These are phyloP conservation scores for Mormyrus hasselquistii DNA, from an alignment of 2,797 vertebrate genomes.

Conservation along the genomic window DNA sequence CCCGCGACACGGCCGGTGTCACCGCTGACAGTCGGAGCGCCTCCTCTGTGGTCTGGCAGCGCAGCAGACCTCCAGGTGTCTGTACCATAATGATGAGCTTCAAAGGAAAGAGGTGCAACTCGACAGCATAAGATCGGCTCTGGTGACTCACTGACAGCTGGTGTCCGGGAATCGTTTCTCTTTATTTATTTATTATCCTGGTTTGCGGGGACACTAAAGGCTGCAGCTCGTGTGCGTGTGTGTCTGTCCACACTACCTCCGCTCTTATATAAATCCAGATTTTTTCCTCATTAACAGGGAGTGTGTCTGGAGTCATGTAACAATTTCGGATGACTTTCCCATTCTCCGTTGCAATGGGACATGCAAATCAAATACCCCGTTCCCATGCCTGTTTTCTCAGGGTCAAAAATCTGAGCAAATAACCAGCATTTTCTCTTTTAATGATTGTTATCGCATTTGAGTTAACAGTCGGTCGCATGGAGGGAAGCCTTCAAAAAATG, in stretches of 20 bases:
- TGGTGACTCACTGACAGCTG: conserved; percentile 20
- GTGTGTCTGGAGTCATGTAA: background rate
- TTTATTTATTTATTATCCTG: background rate
- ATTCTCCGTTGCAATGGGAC: background rate
- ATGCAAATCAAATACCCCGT: background rate
- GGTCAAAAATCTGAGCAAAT: background rate
- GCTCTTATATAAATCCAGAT: conserved; percentile 9
- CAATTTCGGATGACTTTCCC: background rate
- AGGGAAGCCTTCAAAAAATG: background rate
- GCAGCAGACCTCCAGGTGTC: conserved; percentile 17
- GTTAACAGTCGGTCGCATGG: background rate
- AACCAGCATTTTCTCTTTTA: background rate
- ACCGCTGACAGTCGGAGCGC: background rate
- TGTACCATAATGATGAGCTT: conserved; percentile 18
- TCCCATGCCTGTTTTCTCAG: background rate
- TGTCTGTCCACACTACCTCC: conserved; percentile 4
- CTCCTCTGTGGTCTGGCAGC: conserved; percentile 6
- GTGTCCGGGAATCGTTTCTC: conserved; percentile 2
- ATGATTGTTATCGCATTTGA: background rate
- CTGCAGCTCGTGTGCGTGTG: background rate
- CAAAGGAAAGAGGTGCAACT: conserved; percentile 10
- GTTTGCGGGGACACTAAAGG: conserved; percentile 2
- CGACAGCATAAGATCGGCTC: conserved; percentile 15
- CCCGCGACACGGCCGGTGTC: background rate
- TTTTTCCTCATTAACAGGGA: background rate